Conservation (phyloP, 2,113 vertebrate species). For the Calonectris borealis region DNA sequence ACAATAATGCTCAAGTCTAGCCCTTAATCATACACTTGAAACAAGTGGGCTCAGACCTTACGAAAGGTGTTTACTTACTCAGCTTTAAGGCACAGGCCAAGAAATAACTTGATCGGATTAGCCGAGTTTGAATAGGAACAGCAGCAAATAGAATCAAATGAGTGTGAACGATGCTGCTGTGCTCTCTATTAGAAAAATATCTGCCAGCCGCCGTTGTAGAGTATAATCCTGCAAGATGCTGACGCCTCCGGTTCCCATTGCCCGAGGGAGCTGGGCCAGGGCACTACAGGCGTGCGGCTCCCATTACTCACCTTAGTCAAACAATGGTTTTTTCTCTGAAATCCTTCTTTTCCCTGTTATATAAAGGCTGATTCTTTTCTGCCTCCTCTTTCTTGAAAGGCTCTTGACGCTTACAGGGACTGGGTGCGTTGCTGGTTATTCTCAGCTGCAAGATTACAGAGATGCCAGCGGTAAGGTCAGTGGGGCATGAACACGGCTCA, state of each 20-base stretch:
- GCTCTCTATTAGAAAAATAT: conserved; percentile 22
- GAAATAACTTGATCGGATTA: conserved; percentile 60
- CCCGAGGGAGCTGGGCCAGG: neutral
- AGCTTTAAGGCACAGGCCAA: conserved; percentile 57
- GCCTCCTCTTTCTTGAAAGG: neutral
- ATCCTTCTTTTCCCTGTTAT: conserved; percentile 9
- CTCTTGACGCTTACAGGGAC: neutral
- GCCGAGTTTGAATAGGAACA: conserved; percentile 37
- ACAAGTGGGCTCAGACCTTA: conserved; percentile 34
- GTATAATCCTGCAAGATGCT: conserved; percentile 19
- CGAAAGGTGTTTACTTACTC: conserved; percentile 55
- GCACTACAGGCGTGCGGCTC: neutral
- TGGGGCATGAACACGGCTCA: conserved; percentile 52
- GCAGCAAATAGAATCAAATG: conserved; percentile 32
- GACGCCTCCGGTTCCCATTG: neutral
- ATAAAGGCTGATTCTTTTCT: conserved; percentile 21
- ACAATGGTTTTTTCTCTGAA: neutral
- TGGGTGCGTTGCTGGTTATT: conserved; percentile 16
- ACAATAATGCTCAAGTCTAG: neutral
- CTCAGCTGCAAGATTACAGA: conserved; percentile 50
- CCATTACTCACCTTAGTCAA: conserved; percentile 4
- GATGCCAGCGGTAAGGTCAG: conserved; percentile 43
- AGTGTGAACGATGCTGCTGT: conserved; percentile 28
- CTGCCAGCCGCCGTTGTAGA: conserved; percentile 4
- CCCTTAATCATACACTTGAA: conserved; percentile 9